Evolutionary conservation across 2,888 invertebrate species (phyloP), one percentile per base, ranked within the genome.

Genomic region (Thalpophila matura): DNA sequence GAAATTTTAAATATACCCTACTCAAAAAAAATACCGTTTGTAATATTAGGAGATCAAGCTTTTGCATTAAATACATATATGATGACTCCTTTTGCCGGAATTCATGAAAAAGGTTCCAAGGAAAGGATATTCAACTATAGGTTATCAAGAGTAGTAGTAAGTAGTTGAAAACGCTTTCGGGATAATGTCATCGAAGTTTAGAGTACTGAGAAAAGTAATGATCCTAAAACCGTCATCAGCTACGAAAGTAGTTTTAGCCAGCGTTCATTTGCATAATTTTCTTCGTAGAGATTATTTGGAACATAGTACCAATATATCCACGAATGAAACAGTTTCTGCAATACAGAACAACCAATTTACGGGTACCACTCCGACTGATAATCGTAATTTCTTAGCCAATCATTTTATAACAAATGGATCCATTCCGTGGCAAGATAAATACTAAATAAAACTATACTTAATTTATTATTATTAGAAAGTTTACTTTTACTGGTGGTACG

Each of bases 391-490:
- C 35, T 49, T 49, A 49, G 49, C 33, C 22, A 35, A 35, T 33
- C 49, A 49, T 49, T 49, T 49, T 35, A 49, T 49, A 49, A 49
- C 49, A 35, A 49, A 35, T 35, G 49, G 49, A 33, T 33, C 49
- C 22, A 49, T 49, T 49, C 35, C 49, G 22, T 49, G 49, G 49
- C 49, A 49, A 35, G 22, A 35, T 49, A 22, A 49, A 14, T 49
- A 49, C 33, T 22, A 49, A 29, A 40, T 40, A 27, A 46, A 46
- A 46, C 20, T 20, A 46, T 46, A 46, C 29, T 33, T 31, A 49
- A 33, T 35, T 24, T 35, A 22, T 49, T 45, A 45, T 45, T 45
- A 45, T 45, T 45, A 45, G 43, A 45, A 45, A 31, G 31, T 31
- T 31, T 31, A 31, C 31, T 31, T 31, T 31, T 31, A 31, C 31